Conservation (phyloP, 2,113 vertebrate species). For the Butastur rufipennis region DNA sequence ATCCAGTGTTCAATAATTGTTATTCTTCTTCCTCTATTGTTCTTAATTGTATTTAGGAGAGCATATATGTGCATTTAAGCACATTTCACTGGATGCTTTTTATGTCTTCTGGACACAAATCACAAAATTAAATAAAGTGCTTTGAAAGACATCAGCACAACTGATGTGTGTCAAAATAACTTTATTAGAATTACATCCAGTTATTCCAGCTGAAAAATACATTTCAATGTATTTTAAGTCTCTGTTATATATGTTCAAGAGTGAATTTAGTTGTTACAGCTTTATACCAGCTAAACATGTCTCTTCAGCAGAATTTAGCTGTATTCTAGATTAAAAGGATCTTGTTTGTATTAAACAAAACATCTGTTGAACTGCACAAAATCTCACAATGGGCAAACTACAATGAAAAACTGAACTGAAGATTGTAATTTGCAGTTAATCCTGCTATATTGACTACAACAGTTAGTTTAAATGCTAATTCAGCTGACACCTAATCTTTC, state of each 20-base stretch:
- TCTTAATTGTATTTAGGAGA: background rate
- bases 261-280: background rate
- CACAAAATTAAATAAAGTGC: background rate
- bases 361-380: background rate
- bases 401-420: background rate
- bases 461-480: conserved; percentile 41
- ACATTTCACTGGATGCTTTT: background rate
- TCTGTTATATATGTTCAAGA: background rate
- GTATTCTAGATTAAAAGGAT: background rate
- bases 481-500: background rate
- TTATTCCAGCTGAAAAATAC: background rate
- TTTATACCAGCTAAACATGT: background rate
- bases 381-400: background rate
- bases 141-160: background rate
- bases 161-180: background rate
- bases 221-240: background rate
- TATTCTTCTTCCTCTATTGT: background rate
- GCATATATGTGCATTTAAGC: background rate
- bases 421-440: conserved; percentile 38
- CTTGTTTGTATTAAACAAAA: background rate
- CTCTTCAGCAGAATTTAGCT: background rate
- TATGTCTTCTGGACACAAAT: background rate
- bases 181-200: background rate
- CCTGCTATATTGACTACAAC: background rate
- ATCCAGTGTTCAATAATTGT: background rate